These are phyloP conservation scores for Styela plicata DNA, from an alignment of 23 tunicate species.

Conservation along the genomic window DNA sequence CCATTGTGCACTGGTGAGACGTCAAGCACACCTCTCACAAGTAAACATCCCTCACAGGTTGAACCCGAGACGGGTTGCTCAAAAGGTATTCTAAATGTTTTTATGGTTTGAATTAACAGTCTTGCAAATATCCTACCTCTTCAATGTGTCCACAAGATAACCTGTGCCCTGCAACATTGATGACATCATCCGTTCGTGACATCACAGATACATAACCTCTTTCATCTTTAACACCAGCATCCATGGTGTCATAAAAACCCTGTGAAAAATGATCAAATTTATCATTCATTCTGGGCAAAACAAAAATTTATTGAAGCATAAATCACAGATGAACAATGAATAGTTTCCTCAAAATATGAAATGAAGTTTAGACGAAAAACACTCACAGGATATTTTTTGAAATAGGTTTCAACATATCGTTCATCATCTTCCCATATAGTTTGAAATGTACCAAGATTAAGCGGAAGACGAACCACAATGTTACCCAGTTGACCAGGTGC, in stretches of 20 bases:
- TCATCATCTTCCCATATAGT: constrained; percentile 83
- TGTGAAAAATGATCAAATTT: constrained; percentile 10
- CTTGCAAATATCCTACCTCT: constrained; percentile 57
- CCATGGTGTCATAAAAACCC: constrained; percentile 98
- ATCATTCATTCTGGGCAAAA: no score
- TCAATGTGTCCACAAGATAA: constrained; percentile 94
- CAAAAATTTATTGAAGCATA: no score
- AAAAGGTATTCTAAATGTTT: no score
- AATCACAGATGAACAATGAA: no score
- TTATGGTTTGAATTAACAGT: no score
- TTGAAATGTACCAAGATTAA: constrained; percentile 73
- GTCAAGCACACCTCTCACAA: no score
- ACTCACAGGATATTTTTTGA: constrained; percentile 49
- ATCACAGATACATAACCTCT: constrained; percentile 92
- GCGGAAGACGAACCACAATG: constrained; percentile 77
- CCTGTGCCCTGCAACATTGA: constrained; percentile 95
- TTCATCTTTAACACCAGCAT: constrained; percentile 88
- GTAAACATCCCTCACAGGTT: no score
- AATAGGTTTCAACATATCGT: constrained; percentile 68
- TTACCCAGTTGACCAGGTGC: constrained; percentile 72
- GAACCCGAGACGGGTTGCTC: no score
- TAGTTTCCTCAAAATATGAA: no score
- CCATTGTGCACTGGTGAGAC: no score
- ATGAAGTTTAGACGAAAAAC: no score
- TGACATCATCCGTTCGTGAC: constrained; percentile 99